A percentile compares a stretch with the other conserved stretches of the same genome.
Evolutionary conservation across 1,140 invertebrate species (phyloP).

Genomic region (Sinella curviseta): DNA sequence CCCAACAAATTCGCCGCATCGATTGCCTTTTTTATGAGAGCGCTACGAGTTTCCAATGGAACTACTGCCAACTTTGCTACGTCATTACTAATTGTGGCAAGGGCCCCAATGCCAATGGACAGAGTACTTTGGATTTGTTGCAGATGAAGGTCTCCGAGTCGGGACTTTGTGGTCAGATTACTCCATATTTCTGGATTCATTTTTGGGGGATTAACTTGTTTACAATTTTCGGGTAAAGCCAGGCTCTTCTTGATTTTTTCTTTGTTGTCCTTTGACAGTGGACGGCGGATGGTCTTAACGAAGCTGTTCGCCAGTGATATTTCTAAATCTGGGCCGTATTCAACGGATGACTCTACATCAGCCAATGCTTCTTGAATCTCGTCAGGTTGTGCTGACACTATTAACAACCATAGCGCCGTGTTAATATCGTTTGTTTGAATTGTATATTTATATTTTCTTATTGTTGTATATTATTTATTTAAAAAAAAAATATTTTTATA

Average conservation of each 20-base stretch:
- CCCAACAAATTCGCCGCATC: conserved; percentile 17
- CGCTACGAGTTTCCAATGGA: not conserved
- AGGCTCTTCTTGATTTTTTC: not conserved
- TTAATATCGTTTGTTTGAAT: too few species aligned
- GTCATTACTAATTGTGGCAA: conserved; percentile 14
- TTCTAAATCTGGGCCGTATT: not conserved
- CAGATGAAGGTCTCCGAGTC: not conserved
- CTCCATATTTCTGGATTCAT: conserved; percentile 35
- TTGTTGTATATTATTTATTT: not conserved
- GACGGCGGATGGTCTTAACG: not conserved
- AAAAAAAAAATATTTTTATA: too few species aligned
- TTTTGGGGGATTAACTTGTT: conserved; percentile 15
- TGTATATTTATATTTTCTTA: not conserved
- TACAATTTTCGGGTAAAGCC: conserved; percentile 23
- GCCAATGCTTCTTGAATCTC: not conserved
- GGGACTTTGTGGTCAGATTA: not conserved
- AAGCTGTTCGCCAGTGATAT: not conserved
- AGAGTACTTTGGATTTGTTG: conserved; percentile 27
- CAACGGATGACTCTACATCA: not conserved
- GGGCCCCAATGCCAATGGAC: not conserved
- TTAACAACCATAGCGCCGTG: too few species aligned
- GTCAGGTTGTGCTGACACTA: not conserved
- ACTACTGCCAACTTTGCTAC: not conserved
- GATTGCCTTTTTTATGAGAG: not conserved
- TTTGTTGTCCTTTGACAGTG: conserved; percentile 14